These are phyloP conservation scores for Agrilus cyanescens DNA, from an alignment of 2,888 invertebrate species.

Conservation along the genomic window DNA sequence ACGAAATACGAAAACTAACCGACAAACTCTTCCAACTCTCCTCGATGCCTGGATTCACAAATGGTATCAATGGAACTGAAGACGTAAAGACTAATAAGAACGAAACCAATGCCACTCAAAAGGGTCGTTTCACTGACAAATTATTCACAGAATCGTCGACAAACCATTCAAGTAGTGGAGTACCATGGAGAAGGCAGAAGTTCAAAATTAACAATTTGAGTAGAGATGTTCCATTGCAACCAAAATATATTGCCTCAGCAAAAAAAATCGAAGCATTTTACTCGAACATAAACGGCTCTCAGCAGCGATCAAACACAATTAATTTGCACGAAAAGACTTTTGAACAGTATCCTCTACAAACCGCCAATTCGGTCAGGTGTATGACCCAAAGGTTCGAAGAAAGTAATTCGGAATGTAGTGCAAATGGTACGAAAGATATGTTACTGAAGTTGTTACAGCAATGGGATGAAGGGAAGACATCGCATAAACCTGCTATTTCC, in stretches of 20 bases:
- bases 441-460: conserved; percentile 62
- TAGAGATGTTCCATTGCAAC: conserved; percentile 51
- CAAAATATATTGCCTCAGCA: conserved; percentile 15
- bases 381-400: background rate
- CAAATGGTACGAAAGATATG: conserved; percentile 64
- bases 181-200: conserved; percentile 42
- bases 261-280: conserved; percentile 16
- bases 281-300: conserved; percentile 6
- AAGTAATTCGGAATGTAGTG: conserved; percentile 30
- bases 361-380: background rate
- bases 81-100: conserved; percentile 29
- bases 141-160: background rate
- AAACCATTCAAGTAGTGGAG: conserved; percentile 16
- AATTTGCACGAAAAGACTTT: background rate
- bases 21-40: conserved; percentile 64
- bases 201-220: conserved; percentile 56
- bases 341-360: background rate
- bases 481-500: conserved; percentile 39
- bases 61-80: background rate
- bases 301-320: conserved; percentile 3
- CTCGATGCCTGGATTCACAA: conserved; percentile 41
- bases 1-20: conserved; percentile 72
- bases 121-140: conserved; percentile 8
- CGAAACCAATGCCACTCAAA: conserved; percentile 16
- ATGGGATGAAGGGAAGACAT: conserved; percentile 52